Evolutionary conservation across 1,140 invertebrate genomes (phyloP), one percentile per base, ranked within the genome.

Genomic region (Papilio machaon): DNA sequence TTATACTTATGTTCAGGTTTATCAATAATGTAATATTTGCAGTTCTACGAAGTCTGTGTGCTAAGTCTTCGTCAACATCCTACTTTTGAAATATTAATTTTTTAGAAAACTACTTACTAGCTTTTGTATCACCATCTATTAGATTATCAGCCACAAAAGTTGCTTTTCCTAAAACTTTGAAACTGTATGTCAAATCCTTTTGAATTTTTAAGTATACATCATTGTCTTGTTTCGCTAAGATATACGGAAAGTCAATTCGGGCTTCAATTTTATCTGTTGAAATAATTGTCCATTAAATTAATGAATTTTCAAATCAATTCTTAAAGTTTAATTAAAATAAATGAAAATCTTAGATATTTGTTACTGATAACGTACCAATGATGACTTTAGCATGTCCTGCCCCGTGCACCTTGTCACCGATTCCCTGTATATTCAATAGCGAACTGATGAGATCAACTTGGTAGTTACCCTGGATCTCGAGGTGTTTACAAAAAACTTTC

Each of bases 191-290:
- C 2, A 85, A 73, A 49, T 86, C 80, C 9, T 88, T 84, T 17
- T 85, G 80, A 60, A 84, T 84, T 17, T 88, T 86, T 17, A 91
- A 75, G 77, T 89, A 91, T 11, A 90, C 82, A 17, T 91, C 87
- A 10, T 88, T 87, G 9, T 85, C 82, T 19, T 81, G 85, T 73
- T 82, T 86, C 70, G 86, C 82, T 0, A 87, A 60, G 13, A 83
- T 80, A 46, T 89, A 89, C 2, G 84, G 83, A 73, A 85, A 88
- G 9, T 86, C 81, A 4, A 89, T 82, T 70, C 78, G 88, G n/a
- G 91, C 13, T 49, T 86, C 74, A 1, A 92, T 23, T 84, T 92
- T 87, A 30, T 88, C 91, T 92, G 82, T 23, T 89, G 89, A 79
- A 35, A 19, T 76, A 47, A 84, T 58, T 47, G 52, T 49, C 2